phyloP scores from a whole-genome alignment of 2,888 invertebrate species.

The Eilema caniola region DNA sequence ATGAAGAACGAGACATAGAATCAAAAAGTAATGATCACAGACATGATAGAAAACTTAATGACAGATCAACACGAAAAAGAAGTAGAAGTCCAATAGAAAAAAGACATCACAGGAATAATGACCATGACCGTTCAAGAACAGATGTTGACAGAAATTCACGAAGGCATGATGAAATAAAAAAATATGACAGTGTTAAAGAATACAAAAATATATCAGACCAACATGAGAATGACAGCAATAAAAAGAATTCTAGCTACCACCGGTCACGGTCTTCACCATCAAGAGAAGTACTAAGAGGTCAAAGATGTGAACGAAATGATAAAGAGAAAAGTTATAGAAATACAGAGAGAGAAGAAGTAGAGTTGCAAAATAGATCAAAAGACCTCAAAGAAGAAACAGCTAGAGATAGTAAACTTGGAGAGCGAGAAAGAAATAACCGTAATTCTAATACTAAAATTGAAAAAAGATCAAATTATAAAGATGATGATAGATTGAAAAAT shows the following conservation, averaged over 20 bases:
- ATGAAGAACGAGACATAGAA: conserved; percentile 39
- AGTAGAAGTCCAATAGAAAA: conserved; percentile 50
- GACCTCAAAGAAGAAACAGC: conserved; percentile 5
- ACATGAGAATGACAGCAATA: conserved; percentile 30
- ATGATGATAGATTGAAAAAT: conserved; percentile 8
- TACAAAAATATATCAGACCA: conserved; percentile 3
- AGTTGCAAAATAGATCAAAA: background rate
- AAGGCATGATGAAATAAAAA: conserved; percentile 30
- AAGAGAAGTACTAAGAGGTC: conserved; percentile 20
- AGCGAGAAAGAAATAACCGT: conserved; percentile 3
- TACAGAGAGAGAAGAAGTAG: conserved; percentile 1
- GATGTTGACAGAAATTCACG: conserved; percentile 34
- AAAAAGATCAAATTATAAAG: conserved; percentile 12
- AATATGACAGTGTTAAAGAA: conserved; percentile 10
- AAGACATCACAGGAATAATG: conserved; percentile 29
- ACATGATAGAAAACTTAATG: conserved; percentile 41
- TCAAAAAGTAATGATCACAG: conserved; percentile 12
- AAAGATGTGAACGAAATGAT: conserved; percentile 15
- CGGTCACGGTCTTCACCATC: conserved; percentile 33
- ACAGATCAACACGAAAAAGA: conserved; percentile 58
- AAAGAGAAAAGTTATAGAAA: background rate
- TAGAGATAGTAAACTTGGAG: background rate
- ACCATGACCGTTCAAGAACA: conserved; percentile 33
- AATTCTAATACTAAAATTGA: conserved; percentile 6
- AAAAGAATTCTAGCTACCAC: conserved; percentile 25